These are phyloP conservation scores for Moxostoma hubbsi DNA, from an alignment of 2,797 vertebrate genomes.

Conservation along the genomic window DNA sequence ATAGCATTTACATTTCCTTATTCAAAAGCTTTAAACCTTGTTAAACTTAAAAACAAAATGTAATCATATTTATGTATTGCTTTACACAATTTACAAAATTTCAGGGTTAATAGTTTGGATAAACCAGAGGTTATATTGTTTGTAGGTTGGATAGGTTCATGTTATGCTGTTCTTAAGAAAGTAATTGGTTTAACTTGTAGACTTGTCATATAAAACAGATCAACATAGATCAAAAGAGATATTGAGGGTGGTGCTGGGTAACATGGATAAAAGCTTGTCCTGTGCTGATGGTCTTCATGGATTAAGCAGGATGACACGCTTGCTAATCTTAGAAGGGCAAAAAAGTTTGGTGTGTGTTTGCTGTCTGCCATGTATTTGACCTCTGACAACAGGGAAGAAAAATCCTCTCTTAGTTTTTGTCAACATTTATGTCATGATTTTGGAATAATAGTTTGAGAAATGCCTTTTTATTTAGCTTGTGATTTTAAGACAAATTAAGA, in stretches of 20 bases:
- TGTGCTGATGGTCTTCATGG: constrained; percentile 62
- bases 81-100: background rate
- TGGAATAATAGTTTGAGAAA: background rate
- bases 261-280: constrained; percentile 52
- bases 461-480: background rate
- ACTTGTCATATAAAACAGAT: constrained; percentile 37
- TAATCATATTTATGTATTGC: background rate
- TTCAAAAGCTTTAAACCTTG: background rate
- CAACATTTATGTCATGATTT: background rate
- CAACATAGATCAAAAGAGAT: constrained; percentile 43
- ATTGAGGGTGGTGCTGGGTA: constrained; percentile 33
- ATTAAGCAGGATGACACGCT: constrained; percentile 71
- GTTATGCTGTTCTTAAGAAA: background rate
- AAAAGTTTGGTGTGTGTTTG: constrained; percentile 44
- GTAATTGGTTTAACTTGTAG: background rate
- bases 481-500: constrained; percentile 23
- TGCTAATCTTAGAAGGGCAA: constrained; percentile 70
- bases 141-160: background rate
- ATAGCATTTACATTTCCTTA: background rate
- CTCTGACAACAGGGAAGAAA: constrained; percentile 50
- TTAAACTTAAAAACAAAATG: background rate
- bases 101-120: background rate
- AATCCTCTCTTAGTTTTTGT: background rate
- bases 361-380: constrained; percentile 49
- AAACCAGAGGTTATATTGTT: background rate